These are phyloP conservation scores for Pipistrellus pipistrellus DNA, from an alignment of 2,797 vertebrate species.

Conservation along the genomic window DNA sequence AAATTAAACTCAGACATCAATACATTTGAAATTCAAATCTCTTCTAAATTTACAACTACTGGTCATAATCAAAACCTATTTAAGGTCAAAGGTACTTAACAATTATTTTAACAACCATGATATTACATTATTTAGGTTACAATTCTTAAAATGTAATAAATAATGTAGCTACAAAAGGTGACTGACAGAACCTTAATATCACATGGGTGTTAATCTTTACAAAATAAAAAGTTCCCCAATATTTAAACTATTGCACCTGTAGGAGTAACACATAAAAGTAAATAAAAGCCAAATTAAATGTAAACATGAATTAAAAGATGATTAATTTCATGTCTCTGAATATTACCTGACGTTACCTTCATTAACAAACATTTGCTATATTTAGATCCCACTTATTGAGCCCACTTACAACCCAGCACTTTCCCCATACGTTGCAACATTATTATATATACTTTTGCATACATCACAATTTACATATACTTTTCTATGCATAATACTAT, in stretches of 20 bases:
- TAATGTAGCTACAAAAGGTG: neutral
- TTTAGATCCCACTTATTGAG: neutral
- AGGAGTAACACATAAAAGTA: neutral
- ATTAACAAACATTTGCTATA: conserved; percentile 22
- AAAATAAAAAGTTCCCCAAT: neutral
- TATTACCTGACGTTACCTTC: neutral
- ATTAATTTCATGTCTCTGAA: conserved; percentile 30
- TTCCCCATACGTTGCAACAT: neutral
- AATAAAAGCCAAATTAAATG: conserved; percentile 50
- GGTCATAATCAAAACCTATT: neutral
- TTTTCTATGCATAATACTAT: neutral
- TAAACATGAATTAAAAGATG: conserved; percentile 27
- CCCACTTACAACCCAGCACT: neutral
- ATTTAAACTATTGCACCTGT: neutral
- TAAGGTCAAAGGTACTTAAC: conserved; percentile 16
- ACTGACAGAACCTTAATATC: neutral
- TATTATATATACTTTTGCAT: neutral
- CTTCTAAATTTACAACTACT: conserved; percentile 26
- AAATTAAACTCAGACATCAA: neutral
- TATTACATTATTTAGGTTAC: neutral
- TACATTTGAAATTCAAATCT: neutral
- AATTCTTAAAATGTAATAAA: neutral
- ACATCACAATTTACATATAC: neutral
- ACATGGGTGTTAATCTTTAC: neutral
- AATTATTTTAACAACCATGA: neutral